Evolutionary conservation across 2,888 invertebrate genomes (phyloP).

Genomic region (Villa cingulata): DNA sequence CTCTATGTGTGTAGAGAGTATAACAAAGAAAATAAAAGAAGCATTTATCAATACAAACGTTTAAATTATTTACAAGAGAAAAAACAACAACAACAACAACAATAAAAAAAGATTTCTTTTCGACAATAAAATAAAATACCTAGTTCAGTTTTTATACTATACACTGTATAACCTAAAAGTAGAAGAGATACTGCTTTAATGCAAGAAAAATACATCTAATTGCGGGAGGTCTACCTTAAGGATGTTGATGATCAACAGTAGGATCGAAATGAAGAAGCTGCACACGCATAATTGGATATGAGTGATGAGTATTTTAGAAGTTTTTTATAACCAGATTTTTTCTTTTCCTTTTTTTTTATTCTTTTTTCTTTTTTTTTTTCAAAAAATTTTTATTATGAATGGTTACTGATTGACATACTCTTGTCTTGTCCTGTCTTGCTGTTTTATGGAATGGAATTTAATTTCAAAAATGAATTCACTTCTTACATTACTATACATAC

Average conservation of each 20-base stretch:
- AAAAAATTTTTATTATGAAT: conserved; percentile 4
- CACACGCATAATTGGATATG: neutral
- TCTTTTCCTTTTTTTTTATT: too few species aligned
- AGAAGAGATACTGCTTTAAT: too few species aligned
- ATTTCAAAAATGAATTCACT: neutral
- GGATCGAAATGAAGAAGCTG: neutral
- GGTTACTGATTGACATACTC: conserved; percentile 3
- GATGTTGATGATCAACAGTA: neutral
- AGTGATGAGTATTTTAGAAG: conserved; percentile 1
- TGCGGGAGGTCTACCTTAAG: conserved; percentile 8
- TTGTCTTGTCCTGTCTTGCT: neutral
- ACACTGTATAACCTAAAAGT: too few species aligned
- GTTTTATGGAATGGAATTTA: neutral
- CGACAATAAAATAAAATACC: too few species aligned
- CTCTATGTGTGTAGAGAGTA: too few species aligned
- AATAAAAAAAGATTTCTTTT: too few species aligned
- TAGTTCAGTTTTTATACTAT: too few species aligned
- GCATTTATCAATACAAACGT: too few species aligned
- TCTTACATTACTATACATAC: too few species aligned
- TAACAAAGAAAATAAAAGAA: too few species aligned
- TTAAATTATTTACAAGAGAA: too few species aligned
- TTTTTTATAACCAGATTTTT: neutral
- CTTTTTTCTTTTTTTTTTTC: neutral
- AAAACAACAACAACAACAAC: too few species aligned
- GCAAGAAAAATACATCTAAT: neutral